Conservation (phyloP, 2,797 vertebrate genomes). For the Clamator glandarius region DNA sequence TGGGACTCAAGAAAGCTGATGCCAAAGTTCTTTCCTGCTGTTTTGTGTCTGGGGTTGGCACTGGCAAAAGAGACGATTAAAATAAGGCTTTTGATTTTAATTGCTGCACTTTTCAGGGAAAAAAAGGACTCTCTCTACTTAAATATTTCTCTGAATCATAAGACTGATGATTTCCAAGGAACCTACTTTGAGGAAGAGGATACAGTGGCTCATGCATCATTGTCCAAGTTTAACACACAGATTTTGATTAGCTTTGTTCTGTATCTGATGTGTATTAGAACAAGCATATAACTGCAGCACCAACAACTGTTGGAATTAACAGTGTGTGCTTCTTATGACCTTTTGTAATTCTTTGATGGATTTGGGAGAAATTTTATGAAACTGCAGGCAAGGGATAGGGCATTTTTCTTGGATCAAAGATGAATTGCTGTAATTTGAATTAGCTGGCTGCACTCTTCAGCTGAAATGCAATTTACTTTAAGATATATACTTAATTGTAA, state of each 20-base stretch:
- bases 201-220: neutral
- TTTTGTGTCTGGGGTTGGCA: neutral
- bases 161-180: neutral
- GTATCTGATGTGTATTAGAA: neutral
- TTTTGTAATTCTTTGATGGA: constrained; percentile 32
- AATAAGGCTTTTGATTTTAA: constrained; percentile 24
- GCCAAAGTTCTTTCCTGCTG: neutral
- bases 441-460: constrained; percentile 35
- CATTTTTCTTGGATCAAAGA: constrained; percentile 59
- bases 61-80: neutral
- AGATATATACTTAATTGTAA: constrained; percentile 66
- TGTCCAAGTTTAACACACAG: neutral
- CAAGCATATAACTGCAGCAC: neutral
- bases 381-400: neutral
- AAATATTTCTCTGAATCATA: neutral
- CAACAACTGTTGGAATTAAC: neutral
- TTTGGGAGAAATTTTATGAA: constrained; percentile 48
- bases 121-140: neutral
- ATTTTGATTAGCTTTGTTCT: neutral
- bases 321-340: neutral
- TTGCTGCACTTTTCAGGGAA: neutral
- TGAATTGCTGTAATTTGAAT: constrained; percentile 68
- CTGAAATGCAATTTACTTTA: constrained; percentile 55
- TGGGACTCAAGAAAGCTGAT: neutral
- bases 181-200: neutral